Evolutionary conservation across 2,113 vertebrate genomes (phyloP).

Genomic region (Andinoacara biseriatus): DNA sequence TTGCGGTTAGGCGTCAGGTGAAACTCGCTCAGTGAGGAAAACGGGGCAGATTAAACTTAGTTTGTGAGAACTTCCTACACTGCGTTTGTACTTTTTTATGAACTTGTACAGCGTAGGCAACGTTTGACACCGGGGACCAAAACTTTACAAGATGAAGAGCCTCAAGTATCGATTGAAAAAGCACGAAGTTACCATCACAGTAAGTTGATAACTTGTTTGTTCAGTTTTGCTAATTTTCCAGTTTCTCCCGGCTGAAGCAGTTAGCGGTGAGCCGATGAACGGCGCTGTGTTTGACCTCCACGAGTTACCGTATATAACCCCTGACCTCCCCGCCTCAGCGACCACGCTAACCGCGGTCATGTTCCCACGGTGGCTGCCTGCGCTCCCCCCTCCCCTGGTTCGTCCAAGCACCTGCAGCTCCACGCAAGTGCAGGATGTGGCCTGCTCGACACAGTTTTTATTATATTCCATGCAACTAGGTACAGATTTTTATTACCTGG

Average conservation of each 20-base stretch:
- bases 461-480: not conserved
- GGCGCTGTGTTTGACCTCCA: not conserved
- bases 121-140: not conserved
- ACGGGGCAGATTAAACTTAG: slow-evolving; percentile 33
- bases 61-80: slow-evolving; percentile 25
- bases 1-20: slow-evolving; percentile 81
- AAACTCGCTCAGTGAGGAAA: slow-evolving; percentile 68
- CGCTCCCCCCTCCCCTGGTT: not conserved
- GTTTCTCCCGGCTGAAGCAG: not conserved
- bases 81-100: slow-evolving; percentile 9
- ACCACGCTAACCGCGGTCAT: slow-evolving; percentile 23
- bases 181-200: slow-evolving; percentile 87
- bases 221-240: not conserved
- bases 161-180: slow-evolving; percentile 91
- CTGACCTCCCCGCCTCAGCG: not conserved
- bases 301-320: not conserved
- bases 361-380: slow-evolving; percentile 50
- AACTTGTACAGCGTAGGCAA: not conserved
- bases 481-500: not conserved
- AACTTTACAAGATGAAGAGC: slow-evolving; percentile 86
- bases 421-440: not conserved
- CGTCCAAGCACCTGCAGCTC: slow-evolving; percentile 55
- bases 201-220: slow-evolving; percentile 68
- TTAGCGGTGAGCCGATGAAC: not conserved
- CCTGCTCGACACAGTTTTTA: not conserved